phyloP scores from a whole-genome alignment of 2,113 vertebrate genomes.

The Pelusios castaneus region DNA sequence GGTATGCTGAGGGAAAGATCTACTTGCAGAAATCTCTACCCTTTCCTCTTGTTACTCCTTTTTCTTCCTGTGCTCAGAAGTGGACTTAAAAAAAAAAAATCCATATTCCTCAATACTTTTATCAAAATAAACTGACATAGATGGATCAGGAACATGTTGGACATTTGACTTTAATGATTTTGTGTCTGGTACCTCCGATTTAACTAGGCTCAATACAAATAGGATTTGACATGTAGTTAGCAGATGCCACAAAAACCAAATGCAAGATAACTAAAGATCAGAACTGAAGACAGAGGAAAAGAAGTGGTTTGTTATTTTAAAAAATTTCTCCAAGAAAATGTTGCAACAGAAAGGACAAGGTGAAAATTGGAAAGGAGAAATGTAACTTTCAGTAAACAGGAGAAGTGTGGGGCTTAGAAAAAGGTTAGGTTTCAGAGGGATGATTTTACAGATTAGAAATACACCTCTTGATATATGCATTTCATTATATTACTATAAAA shows the following conservation, averaged over 20 bases:
- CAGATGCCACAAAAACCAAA: background rate
- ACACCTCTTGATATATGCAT: background rate
- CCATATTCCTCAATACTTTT: background rate
- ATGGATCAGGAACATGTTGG: background rate
- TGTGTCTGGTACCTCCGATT: background rate
- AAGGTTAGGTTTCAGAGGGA: background rate
- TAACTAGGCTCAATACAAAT: background rate
- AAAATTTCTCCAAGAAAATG: background rate
- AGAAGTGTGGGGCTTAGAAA: background rate
- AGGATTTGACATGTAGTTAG: background rate
- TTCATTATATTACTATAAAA: background rate
- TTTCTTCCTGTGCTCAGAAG: background rate
- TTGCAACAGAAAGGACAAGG: background rate
- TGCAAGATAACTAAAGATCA: background rate
- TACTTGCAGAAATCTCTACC: background rate
- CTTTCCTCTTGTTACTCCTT: background rate
- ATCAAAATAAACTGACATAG: background rate
- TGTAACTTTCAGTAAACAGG: background rate
- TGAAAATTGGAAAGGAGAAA: background rate
- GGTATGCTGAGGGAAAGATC: background rate
- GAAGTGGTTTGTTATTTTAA: background rate
- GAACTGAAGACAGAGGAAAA: background rate
- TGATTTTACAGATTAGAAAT: background rate
- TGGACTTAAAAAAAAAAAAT: background rate
- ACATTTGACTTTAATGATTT: background rate